Base-by-base conservation (phyloP, 2,113 vertebrate genomes). In the Salminus brasiliensis region DNA sequence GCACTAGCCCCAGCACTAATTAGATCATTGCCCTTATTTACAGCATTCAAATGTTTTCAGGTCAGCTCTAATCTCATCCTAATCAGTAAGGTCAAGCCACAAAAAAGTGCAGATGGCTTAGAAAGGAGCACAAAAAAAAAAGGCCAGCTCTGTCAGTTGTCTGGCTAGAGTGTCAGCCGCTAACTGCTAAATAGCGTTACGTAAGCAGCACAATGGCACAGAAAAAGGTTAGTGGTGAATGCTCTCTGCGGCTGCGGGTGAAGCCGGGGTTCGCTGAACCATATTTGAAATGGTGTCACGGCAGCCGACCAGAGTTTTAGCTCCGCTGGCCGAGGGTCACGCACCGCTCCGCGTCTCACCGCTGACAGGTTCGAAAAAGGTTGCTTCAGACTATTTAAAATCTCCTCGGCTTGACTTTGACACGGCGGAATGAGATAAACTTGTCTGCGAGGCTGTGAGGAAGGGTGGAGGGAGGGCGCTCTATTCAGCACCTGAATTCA, bases 11-110 rank as follows among this genome's bases (percentile, higher is more conserved):
- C 1, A 45, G 79, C 43, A 5, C 75, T 76, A 85, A 83, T 83
- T 83, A 85, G 72, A 83, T 83, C 81, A 72, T 71, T 78, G 84
- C 81, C 84, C 81, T 85, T 85, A 85, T 85, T 83, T 85, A 84
- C 45, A 55, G 70, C 82, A 76, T 72, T 72, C 71, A 84, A 83
- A 83, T 76, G 78, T 87, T 85, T 85, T 78, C 76, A 81, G 85
- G 81, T 87, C 83, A 83, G 53, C 60, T 79, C 57, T 85, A 87
- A 87, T 85, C 83, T 87, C 65, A 36, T 73, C 70, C 70, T 85
- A 85, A 84, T 87, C 82, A 84, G 74, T 66, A 47, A 85, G 84
- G 82, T 85, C 86, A 87, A 77, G 55, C 73, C 80, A 84, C 76
- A 63, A 69, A 80, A 83, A 83, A 81, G 68, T 66, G 36, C 80